A percentile compares a stretch with the other conserved stretches of the same genome.
Evolutionary conservation across 2,797 vertebrate genomes (phyloP).

Genomic region (Gambusia yucatana): DNA sequence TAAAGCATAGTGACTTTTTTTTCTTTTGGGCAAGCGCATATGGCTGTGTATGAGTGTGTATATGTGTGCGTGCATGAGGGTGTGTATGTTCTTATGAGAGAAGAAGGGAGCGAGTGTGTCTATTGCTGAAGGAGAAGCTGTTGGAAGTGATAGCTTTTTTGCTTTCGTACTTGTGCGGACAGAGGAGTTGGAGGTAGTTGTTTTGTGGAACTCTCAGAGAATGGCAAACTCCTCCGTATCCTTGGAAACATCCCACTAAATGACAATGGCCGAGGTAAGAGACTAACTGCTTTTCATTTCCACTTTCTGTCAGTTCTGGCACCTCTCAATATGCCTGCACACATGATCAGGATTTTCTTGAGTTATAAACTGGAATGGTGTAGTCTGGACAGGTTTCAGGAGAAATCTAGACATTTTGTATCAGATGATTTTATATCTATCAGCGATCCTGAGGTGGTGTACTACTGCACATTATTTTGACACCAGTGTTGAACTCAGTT

Average conservation of each 20-base stretch:
- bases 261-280: constrained; percentile 94
- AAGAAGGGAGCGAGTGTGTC: constrained; percentile 47
- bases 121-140: constrained; percentile 58
- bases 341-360: constrained; percentile 17
- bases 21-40: constrained; percentile 28
- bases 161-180: constrained; percentile 87
- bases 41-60: constrained; percentile 16
- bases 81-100: constrained; percentile 13
- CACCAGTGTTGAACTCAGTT: background rate
- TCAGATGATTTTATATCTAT: background rate
- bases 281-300: constrained; percentile 42
- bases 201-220: constrained; percentile 87
- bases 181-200: constrained; percentile 86
- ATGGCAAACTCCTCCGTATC: constrained; percentile 87
- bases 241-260: constrained; percentile 84
- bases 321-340: background rate
- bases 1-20: constrained; percentile 53
- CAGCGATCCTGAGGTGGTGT: background rate
- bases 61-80: constrained; percentile 9
- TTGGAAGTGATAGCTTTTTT: constrained; percentile 83
- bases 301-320: constrained; percentile 11
- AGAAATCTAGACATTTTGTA: background rate
- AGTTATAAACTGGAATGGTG: constrained; percentile 11
- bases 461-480: background rate
- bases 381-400: background rate